These are phyloP conservation scores for Chloroceryle aenea DNA, from an alignment of 2,113 vertebrate genomes.

Conservation along the genomic window DNA sequence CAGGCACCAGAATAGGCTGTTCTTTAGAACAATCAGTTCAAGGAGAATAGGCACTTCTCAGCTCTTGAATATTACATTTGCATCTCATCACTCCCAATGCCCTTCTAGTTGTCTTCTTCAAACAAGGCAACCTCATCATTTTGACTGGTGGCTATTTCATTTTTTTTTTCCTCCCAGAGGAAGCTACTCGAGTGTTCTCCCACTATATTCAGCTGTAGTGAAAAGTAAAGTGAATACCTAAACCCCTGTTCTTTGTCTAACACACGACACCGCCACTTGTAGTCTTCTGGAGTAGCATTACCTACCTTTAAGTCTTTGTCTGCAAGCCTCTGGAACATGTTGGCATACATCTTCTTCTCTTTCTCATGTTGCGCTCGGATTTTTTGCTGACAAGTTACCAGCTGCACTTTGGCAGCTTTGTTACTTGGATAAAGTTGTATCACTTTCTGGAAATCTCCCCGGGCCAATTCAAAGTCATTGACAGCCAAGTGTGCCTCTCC, in stretches of 20 bases:
- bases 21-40: neutral
- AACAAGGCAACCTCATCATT: neutral
- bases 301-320: conserved; percentile 90
- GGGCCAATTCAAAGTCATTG: conserved; percentile 91
- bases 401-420: conserved; percentile 91
- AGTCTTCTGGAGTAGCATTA: neutral
- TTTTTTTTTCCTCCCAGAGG: neutral
- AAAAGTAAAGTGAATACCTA: neutral
- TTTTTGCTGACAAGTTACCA: conserved; percentile 88
- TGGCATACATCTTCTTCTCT: conserved; percentile 95
- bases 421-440: conserved; percentile 92
- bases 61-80: neutral
- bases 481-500: conserved; percentile 89
- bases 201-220: no score
- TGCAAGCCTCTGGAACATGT: conserved; percentile 97
- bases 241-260: neutral
- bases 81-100: neutral
- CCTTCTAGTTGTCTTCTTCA: neutral
- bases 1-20: neutral
- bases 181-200: neutral
- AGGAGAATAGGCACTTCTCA: neutral
- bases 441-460: conserved; percentile 90
- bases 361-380: conserved; percentile 91
- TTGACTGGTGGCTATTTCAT: neutral
- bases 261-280: neutral